A percentile compares a stretch with the other conserved stretches of the same genome.
Evolutionary conservation across 2,113 vertebrate species (phyloP).

Genomic region (Muntiacus reevesi): DNA sequence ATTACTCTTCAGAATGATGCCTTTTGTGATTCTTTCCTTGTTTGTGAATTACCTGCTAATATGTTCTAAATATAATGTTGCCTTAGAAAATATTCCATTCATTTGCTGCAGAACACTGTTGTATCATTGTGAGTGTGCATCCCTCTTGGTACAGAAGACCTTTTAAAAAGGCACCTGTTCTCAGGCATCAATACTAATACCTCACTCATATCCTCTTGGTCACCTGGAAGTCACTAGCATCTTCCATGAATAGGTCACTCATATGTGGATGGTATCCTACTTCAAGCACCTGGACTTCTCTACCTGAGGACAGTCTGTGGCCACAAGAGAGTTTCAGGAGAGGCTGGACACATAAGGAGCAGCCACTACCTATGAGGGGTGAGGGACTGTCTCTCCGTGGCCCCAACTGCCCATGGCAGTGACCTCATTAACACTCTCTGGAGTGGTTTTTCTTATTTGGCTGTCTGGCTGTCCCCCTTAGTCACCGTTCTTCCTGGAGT

Average conservation of each 20-base stretch:
- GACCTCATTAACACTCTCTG: not conserved
- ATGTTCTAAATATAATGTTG: not conserved
- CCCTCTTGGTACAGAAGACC: not conserved
- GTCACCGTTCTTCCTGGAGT: not conserved
- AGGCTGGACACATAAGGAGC: not conserved
- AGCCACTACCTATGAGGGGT: not conserved
- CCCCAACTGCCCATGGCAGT: rapidly evolving
- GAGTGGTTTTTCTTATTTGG: not conserved
- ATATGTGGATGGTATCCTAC: not conserved
- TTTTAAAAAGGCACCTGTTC: not conserved
- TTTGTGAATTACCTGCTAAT: not conserved
- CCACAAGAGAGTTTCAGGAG: not conserved
- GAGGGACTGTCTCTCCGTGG: not conserved
- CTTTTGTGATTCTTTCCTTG: not conserved
- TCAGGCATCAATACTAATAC: not conserved
- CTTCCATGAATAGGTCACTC: not conserved
- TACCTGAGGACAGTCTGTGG: not conserved
- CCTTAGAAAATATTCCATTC: not conserved
- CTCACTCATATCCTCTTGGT: not conserved
- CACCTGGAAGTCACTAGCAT: not conserved
- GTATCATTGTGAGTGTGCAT: not conserved
- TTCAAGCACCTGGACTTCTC: not conserved
- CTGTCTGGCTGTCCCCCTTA: not conserved
- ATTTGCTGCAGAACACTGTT: not conserved
- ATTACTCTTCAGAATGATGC: not conserved